Base-by-base conservation (phyloP, 1,140 invertebrate species). In the Drosophila busckii region DNA sequence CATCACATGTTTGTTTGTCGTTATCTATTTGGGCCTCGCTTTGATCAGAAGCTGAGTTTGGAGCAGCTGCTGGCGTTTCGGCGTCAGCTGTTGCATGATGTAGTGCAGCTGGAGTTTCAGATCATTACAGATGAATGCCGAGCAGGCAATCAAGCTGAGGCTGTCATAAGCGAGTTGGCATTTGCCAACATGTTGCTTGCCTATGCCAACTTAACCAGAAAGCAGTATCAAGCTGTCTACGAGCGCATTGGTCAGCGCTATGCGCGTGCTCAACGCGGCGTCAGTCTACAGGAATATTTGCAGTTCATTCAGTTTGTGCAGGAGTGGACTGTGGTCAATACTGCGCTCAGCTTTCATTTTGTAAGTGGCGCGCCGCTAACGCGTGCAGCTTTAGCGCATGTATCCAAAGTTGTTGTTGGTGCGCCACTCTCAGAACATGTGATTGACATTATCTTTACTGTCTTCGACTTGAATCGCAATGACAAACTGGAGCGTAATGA, bases 391-490 rank as follows among this genome's bases (percentile, higher is more conserved):
- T 31, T 80, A 0, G 37, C 25, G 2, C 63, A 58, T 10, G 53
- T 68, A 0, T 48, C 63, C 1, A 1, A 65, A 7, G 37, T 71
- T 0, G 52, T 80, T 3, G 19, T 58, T 0, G 50, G 37, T 2
- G 49, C 46, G 0, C 10, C 29, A 0, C 28, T 71, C 0, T 37
- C 73, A 0, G 15, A 46, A 2, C 67, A 68, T 10, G 9, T 78
- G 0, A 46, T 62, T 6, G 31, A 54, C 9, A 46, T 78, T 1
- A 42, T 78, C 0, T 78, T 53, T 19, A 35, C 35, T 4, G 32
- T 78, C 1, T 78, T 80, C 20, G 67, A 76, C 45, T 22, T 6
- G 2, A 23, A 68, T 10, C 22, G 42, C 2, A 50, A 80, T 26
- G 59, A 42, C 0, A 23, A 53, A 3, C 37, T 78, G 0, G 23